phyloP scores from a whole-genome alignment of 64 coral and sea anemone species.

The Acropora tenuis region DNA sequence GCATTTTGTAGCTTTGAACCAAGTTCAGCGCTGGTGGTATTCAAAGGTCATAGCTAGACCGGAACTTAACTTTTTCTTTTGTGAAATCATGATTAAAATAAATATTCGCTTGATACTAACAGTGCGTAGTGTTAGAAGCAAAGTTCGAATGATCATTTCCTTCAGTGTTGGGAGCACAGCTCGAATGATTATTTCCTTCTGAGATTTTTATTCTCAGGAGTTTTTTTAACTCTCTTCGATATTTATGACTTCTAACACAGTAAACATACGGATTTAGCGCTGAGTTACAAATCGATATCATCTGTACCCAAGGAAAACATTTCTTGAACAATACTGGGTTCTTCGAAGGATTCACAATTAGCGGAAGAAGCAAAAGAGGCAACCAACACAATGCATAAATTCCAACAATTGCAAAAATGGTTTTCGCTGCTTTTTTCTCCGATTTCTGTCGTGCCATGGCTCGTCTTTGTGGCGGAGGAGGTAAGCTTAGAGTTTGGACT shows the following conservation, averaged over 20 bases:
- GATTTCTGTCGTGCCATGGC: not conserved
- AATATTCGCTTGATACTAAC: too few species aligned
- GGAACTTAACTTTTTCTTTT: too few species aligned
- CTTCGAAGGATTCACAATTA: not conserved
- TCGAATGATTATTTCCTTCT: not conserved
- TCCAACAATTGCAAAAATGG: slow-evolving; percentile 1
- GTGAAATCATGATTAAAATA: too few species aligned
- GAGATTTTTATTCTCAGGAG: not conserved
- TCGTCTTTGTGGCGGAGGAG: not conserved
- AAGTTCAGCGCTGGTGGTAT: too few species aligned
- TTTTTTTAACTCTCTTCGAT: slow-evolving; percentile 19
- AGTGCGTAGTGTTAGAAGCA: not conserved
- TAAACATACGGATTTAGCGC: slow-evolving; percentile 33
- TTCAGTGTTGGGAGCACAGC: not conserved
- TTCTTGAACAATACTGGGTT: not conserved
- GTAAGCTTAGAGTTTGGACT: not conserved
- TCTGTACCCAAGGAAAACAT: not conserved
- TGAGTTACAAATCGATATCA: not conserved
- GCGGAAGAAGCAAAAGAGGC: not conserved
- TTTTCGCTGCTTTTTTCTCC: slow-evolving; percentile 19
- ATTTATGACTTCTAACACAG: slow-evolving; percentile 11
- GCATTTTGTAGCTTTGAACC: too few species aligned
- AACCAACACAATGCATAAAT: slow-evolving; percentile 14
- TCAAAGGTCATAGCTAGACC: too few species aligned
- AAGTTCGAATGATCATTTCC: not conserved